Evolutionary conservation across 2,888 invertebrate species (phyloP), one percentile per base, ranked within the genome.

Genomic region (Arge pagana): DNA sequence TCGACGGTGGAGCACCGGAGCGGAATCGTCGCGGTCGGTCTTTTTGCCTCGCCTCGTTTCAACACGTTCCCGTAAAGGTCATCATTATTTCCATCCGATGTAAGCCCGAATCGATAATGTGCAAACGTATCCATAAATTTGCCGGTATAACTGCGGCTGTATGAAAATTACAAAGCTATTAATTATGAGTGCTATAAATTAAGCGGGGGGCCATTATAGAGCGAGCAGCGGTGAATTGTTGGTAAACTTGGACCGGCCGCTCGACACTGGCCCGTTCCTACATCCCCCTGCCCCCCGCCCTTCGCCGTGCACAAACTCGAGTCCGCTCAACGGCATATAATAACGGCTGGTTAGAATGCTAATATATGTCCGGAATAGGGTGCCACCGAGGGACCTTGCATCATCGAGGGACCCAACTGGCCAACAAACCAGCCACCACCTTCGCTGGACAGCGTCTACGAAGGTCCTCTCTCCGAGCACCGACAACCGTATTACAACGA

Each of bases 101-200:
- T 51, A 56, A 50, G 56, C 49, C 52, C 57, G 59, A 67, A 67
- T 67, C 67, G 68, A 67, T 67, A 67, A 65, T 63, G 65, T 58
- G 60, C 59, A 67, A 67, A 66, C 68, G 65, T 68, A 66, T 66
- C 65, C 68, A 67, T 67, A 67, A 67, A 67, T 67, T 65, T 57
- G 58, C 60, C 30, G 19, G 41, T 30, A 45, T 35, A 36, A 48
- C 45, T 43, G 31, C 31, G 49, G 64, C 64, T 66, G 71, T 74
- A 75, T 74, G 74, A 76, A 75, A 76, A 76, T 76, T 76, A 75
- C 75, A 75, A 76, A 75, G 74, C 75, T 76, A 76, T 76, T 76
- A 74, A 76, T 76, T 75, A 76, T 74, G 71, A 71, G 67, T 68
- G 65, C 75, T 68, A 76, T 76, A 76, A 76, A 76, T 76, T 75